These are phyloP conservation scores for Darevskia mixta DNA, from an alignment of 2,797 vertebrate species.

Conservation along the genomic window DNA sequence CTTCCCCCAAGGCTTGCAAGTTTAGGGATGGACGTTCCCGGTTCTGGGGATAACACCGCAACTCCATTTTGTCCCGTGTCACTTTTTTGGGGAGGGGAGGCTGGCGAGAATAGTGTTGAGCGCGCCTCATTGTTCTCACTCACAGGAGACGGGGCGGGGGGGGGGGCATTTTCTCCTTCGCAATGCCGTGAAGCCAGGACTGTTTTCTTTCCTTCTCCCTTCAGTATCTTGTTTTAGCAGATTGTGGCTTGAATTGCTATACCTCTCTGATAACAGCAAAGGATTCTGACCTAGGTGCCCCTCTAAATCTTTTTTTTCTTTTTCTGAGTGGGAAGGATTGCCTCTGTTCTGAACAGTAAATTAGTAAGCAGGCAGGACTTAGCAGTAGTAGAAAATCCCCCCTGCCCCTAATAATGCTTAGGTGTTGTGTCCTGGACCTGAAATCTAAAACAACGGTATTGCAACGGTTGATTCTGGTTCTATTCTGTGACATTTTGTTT, in stretches of 20 bases:
- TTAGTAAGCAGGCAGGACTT: too few relatives aligned
- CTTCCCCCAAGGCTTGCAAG: neutral
- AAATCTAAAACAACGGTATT: neutral
- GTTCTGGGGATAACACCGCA: neutral
- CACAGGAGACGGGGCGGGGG: neutral
- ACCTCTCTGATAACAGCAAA: too few relatives aligned
- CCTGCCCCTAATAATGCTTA: neutral
- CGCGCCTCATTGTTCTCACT: slow-evolving; percentile 1
- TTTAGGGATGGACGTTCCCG: neutral
- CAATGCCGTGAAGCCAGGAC: neutral
- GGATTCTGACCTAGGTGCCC: too few relatives aligned
- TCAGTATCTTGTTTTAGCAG: too few relatives aligned
- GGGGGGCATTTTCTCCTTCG: neutral
- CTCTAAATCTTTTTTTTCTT: too few relatives aligned
- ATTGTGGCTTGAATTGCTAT: too few relatives aligned
- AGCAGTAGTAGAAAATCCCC: neutral
- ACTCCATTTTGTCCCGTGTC: slow-evolving; percentile 5
- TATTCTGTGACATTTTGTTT: neutral
- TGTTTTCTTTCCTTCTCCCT: too few relatives aligned
- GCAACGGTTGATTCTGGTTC: neutral
- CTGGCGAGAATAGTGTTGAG: too few relatives aligned
- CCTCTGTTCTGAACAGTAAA: too few relatives aligned
- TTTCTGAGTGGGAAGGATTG: too few relatives aligned
- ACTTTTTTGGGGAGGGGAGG: neutral
- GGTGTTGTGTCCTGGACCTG: neutral